Evolutionary conservation across 2,113 vertebrate species (phyloP).

Genomic region (Orycteropus afer): DNA sequence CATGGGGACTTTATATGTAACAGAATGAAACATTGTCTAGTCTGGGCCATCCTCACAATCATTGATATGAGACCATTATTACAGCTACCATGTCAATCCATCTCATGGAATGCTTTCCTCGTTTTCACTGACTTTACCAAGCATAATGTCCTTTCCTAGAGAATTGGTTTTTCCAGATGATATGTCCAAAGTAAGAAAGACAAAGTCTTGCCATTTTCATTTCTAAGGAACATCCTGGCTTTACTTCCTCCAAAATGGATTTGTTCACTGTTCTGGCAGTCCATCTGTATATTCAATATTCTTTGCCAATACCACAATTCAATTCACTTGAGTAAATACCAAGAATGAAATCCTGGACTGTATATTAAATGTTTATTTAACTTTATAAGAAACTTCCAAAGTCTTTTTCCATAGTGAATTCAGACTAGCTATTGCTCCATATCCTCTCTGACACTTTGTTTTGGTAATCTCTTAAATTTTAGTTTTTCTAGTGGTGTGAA

Average conservation of each 20-base stretch:
- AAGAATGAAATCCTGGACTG: background rate
- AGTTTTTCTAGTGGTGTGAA: background rate
- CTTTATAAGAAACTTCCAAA: background rate
- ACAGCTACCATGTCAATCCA: too few relatives aligned
- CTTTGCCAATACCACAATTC: background rate
- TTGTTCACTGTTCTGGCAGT: background rate
- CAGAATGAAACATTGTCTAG: background rate
- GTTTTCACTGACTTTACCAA: too few relatives aligned
- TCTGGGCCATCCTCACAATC: background rate
- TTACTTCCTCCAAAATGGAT: background rate
- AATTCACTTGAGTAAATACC: background rate
- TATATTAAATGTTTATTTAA: background rate
- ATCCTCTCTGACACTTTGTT: background rate
- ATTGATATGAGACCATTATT: too few relatives aligned
- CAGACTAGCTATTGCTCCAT: background rate
- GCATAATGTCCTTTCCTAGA: background rate
- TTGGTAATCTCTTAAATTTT: background rate
- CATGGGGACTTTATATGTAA: too few relatives aligned
- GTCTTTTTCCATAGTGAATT: background rate
- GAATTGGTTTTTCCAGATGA: background rate
- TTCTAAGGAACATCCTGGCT: too few relatives aligned
- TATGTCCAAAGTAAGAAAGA: background rate
- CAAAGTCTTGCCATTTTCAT: background rate
- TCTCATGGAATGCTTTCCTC: too few relatives aligned
- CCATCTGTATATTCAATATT: background rate